Percentiles rank a stretch among this genome's conserved stretches.
These are phyloP conservation scores for Rhynchomys soricoides DNA, from an alignment of 2,113 vertebrate species.

Conservation along the genomic window DNA sequence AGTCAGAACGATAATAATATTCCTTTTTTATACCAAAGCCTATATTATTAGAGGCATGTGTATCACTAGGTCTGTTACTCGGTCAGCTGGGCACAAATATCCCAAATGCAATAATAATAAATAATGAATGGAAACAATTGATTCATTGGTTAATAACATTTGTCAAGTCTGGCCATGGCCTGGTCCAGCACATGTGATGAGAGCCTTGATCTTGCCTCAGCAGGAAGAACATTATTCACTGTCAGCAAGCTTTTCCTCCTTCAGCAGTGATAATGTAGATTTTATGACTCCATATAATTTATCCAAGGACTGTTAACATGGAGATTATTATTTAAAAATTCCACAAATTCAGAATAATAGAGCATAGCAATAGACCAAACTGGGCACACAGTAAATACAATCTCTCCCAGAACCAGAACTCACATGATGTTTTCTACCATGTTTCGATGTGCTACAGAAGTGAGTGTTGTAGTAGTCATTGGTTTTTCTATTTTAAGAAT, in stretches of 20 bases:
- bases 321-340: slow-evolving; percentile 60
- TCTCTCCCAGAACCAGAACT: slow-evolving; percentile 23
- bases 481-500: slow-evolving; percentile 51
- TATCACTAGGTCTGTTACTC: neutral
- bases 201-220: neutral
- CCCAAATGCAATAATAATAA: neutral
- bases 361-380: slow-evolving; percentile 33
- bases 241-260: slow-evolving; percentile 55
- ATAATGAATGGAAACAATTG: neutral
- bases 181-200: neutral
- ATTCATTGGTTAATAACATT: neutral
- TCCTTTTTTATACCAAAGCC: neutral
- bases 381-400: neutral
- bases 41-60: neutral
- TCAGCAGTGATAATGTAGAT: slow-evolving; percentile 46
- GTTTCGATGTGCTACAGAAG: slow-evolving; percentile 42
- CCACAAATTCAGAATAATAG: slow-evolving; percentile 63
- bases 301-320: slow-evolving; percentile 41
- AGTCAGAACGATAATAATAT: neutral
- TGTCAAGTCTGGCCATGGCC: neutral
- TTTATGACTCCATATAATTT: slow-evolving; percentile 68
- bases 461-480: slow-evolving; percentile 40
- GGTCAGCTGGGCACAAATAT: neutral
- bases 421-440: slow-evolving; percentile 2
- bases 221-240: slow-evolving; percentile 40